phyloP scores from a whole-genome alignment of 2,888 invertebrate species.

The Autographa gamma region DNA sequence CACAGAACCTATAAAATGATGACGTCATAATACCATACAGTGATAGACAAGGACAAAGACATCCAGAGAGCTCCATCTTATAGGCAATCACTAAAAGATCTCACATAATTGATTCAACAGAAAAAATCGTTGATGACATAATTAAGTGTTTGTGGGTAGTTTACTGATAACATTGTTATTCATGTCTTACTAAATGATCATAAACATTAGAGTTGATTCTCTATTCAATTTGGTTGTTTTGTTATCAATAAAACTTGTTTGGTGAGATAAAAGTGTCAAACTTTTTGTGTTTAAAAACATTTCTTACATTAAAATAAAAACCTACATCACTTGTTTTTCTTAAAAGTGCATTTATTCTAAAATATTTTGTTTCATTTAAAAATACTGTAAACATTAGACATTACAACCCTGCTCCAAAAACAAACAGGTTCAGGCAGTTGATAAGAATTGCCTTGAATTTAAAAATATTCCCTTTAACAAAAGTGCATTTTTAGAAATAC shows the following conservation, averaged over 20 bases:
- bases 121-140: not conserved
- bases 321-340: too few species aligned
- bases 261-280: not conserved
- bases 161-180: conserved; percentile 30
- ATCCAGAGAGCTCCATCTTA: too few species aligned
- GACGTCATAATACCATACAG: too few species aligned
- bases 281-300: not conserved
- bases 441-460: not conserved
- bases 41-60: too few species aligned
- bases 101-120: not conserved
- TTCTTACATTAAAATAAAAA: not conserved
- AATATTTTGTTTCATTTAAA: not conserved
- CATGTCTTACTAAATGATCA: conserved; percentile 8
- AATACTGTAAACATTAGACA: not conserved
- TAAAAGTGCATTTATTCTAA: not conserved
- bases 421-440: not conserved
- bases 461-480: not conserved
- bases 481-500: too few species aligned
- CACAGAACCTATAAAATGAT: too few species aligned
- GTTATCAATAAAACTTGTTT: not conserved
- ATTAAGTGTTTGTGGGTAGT: conserved; percentile 10
- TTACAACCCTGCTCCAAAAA: not conserved
- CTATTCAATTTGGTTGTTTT: conserved; percentile 5
- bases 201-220: conserved; percentile 22
- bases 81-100: too few species aligned